These are phyloP conservation scores for Ceratoteleas bidentatus DNA, from an alignment of 1,140 invertebrate genomes.

Conservation along the genomic window DNA sequence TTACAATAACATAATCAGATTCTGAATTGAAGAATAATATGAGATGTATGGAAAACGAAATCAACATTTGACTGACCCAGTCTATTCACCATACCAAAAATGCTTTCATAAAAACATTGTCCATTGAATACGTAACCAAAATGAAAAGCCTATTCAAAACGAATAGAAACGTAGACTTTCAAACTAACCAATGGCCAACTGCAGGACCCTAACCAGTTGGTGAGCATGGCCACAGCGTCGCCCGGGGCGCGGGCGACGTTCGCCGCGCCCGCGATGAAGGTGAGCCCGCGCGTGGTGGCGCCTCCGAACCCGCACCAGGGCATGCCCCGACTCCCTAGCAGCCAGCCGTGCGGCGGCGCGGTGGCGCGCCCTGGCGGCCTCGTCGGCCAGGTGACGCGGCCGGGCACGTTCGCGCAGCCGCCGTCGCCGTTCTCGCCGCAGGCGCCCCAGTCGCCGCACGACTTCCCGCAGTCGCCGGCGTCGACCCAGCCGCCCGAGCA, in stretches of 20 bases:
- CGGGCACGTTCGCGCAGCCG: slow-evolving; percentile 75
- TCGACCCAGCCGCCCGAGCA: slow-evolving; percentile 78
- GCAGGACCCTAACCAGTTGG: slow-evolving; percentile 78
- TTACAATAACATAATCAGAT: too few relatives aligned
- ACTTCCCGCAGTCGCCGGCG: slow-evolving; percentile 80
- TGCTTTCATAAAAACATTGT: too few relatives aligned
- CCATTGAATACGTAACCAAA: too few relatives aligned
- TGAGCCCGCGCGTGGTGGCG: slow-evolving; percentile 75
- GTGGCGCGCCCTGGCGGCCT: slow-evolving; percentile 69
- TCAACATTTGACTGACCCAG: too few relatives aligned
- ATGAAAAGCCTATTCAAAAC: too few relatives aligned
- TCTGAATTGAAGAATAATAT: too few relatives aligned
- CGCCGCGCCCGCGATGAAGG: slow-evolving; percentile 80
- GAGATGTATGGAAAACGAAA: too few relatives aligned
- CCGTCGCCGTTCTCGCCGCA: slow-evolving; percentile 81
- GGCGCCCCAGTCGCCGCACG: slow-evolving; percentile 79
- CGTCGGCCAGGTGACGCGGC: slow-evolving; percentile 55
- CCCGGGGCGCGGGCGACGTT: slow-evolving; percentile 80
- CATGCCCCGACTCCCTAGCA: slow-evolving; percentile 75
- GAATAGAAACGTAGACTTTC: too few relatives aligned
- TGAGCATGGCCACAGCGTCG: slow-evolving; percentile 79
- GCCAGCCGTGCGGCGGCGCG: slow-evolving; percentile 70
- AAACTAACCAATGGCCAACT: too few relatives aligned
- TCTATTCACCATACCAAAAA: too few relatives aligned
- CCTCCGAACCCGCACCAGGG: slow-evolving; percentile 76